Percentiles rank a stretch among this genome's conserved stretches.
These are phyloP conservation scores for Drosophila ohnishii DNA, from an alignment of 1,140 invertebrate genomes.

Conservation along the genomic window DNA sequence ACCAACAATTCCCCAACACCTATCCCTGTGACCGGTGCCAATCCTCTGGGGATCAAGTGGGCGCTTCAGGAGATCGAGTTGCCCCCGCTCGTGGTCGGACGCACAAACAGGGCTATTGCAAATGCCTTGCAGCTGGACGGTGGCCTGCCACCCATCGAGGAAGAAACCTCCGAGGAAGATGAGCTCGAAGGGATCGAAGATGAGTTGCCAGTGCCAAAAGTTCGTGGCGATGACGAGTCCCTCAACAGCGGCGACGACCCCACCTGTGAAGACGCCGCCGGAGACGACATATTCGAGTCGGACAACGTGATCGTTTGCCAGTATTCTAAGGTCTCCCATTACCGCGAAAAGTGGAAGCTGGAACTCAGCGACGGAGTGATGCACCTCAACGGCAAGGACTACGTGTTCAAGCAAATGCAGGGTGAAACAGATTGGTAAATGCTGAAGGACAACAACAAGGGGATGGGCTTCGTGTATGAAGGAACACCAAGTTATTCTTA, in stretches of 20 bases:
- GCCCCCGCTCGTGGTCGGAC: neutral
- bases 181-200: neutral
- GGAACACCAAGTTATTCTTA: too few species aligned
- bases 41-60: neutral
- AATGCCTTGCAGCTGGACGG: neutral
- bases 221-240: neutral
- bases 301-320: neutral
- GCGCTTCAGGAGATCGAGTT: neutral
- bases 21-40: neutral
- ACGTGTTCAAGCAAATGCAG: neutral
- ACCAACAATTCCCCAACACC: neutral
- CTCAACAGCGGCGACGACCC: neutral
- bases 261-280: neutral
- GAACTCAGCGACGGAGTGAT: neutral
- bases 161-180: neutral
- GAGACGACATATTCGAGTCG: neutral
- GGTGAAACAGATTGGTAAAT: neutral
- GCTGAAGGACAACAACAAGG: neutral
- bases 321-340: neutral
- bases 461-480: too few species aligned
- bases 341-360: neutral
- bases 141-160: neutral
- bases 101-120: neutral
- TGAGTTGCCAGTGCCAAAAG: neutral
- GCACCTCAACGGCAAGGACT: neutral